Percentiles rank a stretch among this genome's conserved stretches.
These are phyloP conservation scores for Drosophila triauraria DNA, from an alignment of 1,140 invertebrate genomes.

Conservation along the genomic window DNA sequence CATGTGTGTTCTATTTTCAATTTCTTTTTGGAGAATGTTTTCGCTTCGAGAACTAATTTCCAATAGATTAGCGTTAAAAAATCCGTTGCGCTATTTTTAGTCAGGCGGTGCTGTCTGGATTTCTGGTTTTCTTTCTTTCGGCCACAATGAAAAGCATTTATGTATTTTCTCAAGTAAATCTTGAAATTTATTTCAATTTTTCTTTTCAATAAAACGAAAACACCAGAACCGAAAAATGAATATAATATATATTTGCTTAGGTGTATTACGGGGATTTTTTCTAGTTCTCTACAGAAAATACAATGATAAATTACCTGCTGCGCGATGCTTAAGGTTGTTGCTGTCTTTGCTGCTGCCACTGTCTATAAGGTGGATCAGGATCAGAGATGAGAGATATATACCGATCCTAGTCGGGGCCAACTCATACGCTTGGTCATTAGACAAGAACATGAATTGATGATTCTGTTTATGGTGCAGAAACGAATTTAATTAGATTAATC, in stretches of 20 bases:
- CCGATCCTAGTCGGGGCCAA: conserved; percentile 22
- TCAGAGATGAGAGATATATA: conserved; percentile 30
- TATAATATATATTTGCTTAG: conserved; percentile 43
- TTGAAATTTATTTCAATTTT: conserved; percentile 78
- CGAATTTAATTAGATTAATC: conserved; percentile 81
- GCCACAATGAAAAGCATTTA: conserved; percentile 69
- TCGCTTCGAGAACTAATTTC: conserved; percentile 73
- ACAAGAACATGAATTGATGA: conserved; percentile 72
- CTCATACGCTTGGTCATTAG: conserved; percentile 51
- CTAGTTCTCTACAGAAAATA: conserved; percentile 62
- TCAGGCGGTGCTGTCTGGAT: conserved; percentile 55
- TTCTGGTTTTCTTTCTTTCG: conserved; percentile 52
- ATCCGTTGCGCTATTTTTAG: conserved; percentile 70
- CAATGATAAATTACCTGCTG: conserved; percentile 73
- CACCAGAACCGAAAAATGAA: conserved; percentile 31
- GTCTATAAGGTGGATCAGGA: conserved; percentile 50
- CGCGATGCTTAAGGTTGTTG: conserved; percentile 28
- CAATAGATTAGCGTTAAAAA: conserved; percentile 78
- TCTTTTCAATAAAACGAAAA: conserved; percentile 58
- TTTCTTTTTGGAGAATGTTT: conserved; percentile 74
- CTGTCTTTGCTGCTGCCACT: conserved; percentile 19
- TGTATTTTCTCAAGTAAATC: conserved; percentile 73
- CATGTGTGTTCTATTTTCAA: conserved; percentile 70
- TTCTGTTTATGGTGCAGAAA: conserved; percentile 80
- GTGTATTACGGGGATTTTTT: conserved; percentile 43